A percentile compares a stretch with the other conserved stretches of the same genome.
These are phyloP conservation scores for Orchesella cincta DNA, from an alignment of 1,140 invertebrate genomes.

Conservation along the genomic window DNA sequence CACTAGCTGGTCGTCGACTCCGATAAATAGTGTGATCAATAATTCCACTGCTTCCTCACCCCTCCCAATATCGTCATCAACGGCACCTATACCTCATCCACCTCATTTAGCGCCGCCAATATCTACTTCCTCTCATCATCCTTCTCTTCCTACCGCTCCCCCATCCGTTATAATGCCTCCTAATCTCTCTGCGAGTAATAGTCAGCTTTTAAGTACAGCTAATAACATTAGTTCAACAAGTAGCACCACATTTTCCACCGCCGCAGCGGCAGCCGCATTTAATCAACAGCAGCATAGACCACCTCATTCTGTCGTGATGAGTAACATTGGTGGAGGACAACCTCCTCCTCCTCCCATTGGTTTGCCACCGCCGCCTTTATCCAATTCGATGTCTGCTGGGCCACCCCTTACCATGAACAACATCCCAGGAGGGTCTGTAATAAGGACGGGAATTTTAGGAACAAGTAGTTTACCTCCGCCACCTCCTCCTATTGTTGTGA, in stretches of 20 bases:
- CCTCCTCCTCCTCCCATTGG: too few species aligned
- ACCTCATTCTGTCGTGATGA: background rate
- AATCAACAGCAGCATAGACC: constrained; percentile 4
- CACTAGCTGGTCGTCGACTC: constrained; percentile 27
- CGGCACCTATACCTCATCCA: constrained; percentile 49
- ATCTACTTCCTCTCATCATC: constrained; percentile 47
- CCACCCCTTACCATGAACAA: background rate
- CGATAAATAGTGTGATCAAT: constrained; percentile 14
- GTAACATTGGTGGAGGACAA: background rate
- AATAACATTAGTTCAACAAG: constrained; percentile 34
- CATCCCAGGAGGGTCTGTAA: background rate
- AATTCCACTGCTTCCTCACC: constrained; percentile 23
- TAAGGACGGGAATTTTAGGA: background rate
- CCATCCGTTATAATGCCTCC: constrained; percentile 33
- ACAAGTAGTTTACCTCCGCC: background rate
- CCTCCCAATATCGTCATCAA: constrained; percentile 34
- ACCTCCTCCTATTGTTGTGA: constrained; percentile 12
- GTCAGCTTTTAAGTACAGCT: constrained; percentile 30
- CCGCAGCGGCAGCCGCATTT: background rate
- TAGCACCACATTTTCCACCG: constrained; percentile 20
- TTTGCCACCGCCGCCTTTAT: background rate
- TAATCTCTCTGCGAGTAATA: constrained; percentile 7
- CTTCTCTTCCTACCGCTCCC: constrained; percentile 34
- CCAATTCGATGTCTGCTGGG: background rate
- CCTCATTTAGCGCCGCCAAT: constrained; percentile 50